Evolutionary conservation across 2,113 vertebrate genomes (phyloP).

Genomic region (Glareola pratincola): DNA sequence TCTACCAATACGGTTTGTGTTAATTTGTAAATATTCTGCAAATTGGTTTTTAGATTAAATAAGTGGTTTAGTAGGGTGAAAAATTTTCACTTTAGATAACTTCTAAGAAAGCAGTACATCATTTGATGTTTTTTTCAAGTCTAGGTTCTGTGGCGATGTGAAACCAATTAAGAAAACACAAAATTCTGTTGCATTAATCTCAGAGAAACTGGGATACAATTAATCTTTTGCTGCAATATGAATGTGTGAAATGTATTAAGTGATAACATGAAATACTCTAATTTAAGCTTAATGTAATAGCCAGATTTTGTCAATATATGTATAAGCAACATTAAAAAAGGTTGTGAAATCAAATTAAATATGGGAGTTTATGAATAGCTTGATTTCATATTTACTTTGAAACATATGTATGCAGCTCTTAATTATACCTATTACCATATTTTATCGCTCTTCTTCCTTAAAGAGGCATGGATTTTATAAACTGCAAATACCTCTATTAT

Average conservation of each 20-base stretch:
- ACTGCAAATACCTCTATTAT: not conserved
- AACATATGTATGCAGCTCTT: not conserved
- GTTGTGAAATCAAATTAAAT: not conserved
- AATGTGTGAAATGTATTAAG: not conserved
- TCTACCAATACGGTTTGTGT: not conserved
- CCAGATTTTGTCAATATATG: not conserved
- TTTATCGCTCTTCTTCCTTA: not conserved
- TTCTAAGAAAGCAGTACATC: not conserved
- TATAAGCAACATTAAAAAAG: not conserved
- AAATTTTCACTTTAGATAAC: not conserved
- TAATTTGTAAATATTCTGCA: not conserved
- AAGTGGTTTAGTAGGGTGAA: not conserved
- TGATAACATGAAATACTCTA: not conserved
- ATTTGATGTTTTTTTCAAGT: not conserved
- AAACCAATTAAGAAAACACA: not conserved
- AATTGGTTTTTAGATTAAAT: not conserved
- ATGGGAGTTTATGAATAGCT: not conserved
- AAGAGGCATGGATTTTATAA: not conserved
- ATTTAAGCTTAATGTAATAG: not conserved
- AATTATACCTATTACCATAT: not conserved
- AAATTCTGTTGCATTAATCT: not conserved
- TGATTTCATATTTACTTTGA: not conserved
- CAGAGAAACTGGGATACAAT: accelerated
- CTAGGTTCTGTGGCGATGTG: not conserved
- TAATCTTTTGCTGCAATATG: not conserved